Percentiles rank a stretch among this genome's conserved stretches.
These are phyloP conservation scores for Caenorhabditis macrosperma DNA, from an alignment of 2,888 invertebrate genomes.

Conservation along the genomic window DNA sequence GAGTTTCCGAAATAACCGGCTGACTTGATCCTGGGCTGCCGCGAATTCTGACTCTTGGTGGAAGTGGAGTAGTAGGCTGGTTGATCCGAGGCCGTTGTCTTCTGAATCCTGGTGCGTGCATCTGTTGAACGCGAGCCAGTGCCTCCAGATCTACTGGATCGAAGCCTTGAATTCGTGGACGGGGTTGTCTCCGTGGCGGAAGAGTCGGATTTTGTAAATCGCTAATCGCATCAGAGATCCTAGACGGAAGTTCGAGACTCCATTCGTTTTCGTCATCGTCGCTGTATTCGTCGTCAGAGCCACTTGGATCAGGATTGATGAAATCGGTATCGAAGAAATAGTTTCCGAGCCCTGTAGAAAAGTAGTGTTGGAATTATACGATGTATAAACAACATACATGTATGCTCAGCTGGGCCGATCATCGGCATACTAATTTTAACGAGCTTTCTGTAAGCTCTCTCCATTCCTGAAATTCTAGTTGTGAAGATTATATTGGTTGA, in stretches of 20 bases:
- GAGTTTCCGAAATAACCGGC: too few species aligned
- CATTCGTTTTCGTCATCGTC: background rate
- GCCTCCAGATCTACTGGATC: constrained; percentile 11
- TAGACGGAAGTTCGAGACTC: background rate
- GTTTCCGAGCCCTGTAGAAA: constrained; percentile 17
- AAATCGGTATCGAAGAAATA: constrained; percentile 1
- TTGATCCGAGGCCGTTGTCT: background rate
- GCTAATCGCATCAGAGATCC: background rate
- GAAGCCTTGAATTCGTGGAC: background rate
- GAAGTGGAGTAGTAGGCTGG: too few species aligned
- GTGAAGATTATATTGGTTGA: background rate
- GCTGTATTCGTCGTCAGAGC: background rate
- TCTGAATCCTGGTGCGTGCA: constrained; percentile 15
- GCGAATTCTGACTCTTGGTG: too few species aligned
- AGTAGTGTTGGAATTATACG: background rate
- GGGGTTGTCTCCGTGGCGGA: background rate
- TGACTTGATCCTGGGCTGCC: too few species aligned
- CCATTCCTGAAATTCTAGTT: constrained; percentile 8
- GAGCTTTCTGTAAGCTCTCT: constrained; percentile 13
- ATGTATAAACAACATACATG: background rate
- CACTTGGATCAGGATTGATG: background rate
- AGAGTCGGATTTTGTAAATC: background rate
- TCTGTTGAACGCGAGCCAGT: constrained; percentile 19
- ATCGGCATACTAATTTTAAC: constrained; percentile 3
- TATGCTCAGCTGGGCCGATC: constrained; percentile 18